Evolutionary conservation across 2,888 invertebrate species (phyloP), one percentile per base, ranked within the genome.

Genomic region (Tuberolachnus salignus): DNA sequence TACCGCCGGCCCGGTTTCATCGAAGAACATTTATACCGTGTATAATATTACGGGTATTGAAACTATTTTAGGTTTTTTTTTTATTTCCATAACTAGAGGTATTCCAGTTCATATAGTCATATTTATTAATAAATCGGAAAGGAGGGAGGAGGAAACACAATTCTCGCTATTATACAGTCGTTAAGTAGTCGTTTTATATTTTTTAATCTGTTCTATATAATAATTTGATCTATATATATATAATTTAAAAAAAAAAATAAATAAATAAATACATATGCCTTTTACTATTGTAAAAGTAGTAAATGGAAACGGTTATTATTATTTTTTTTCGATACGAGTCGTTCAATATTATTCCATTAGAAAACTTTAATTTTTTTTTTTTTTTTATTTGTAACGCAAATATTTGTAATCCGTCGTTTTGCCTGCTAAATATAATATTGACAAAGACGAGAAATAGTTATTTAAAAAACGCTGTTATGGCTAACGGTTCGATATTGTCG

Each of bases 361-460:
- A 63, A 53, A 73, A 73, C 63, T 63, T 73, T 53, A 73, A 73
- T 63, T 73, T 73, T 21, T 53, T 63, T 42, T 63, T 51, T n/a
- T 63, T 73, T 73, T 21, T 53, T 63, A 53, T 63, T 51, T n/a
- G 21, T 63, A 51, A 63, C 21, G 42, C 42, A 63, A 73, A 63
- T 63, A 63, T 63, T 51, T 53, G 63, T 73, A 73, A 73, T 63
- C 51, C 11, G n/a, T 11, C 11, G 26, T 26, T 26, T 71, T 46
- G n/a, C 23, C 34, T 11, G 42, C 34, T 63, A 61, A 63, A 42
- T 42, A 64, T 64, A 64, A 73, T 73, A 73, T 64, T 64, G 44
- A 53, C 63, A 63, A 44, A 53, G 8, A 63, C 10, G 46, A 59
- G 19, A 72, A 72, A 26, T 61, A 13, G 26, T 49, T 59, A 59